Evolutionary conservation across 2,797 vertebrate genomes (phyloP).

Genomic region (Alfaro cultratus): DNA sequence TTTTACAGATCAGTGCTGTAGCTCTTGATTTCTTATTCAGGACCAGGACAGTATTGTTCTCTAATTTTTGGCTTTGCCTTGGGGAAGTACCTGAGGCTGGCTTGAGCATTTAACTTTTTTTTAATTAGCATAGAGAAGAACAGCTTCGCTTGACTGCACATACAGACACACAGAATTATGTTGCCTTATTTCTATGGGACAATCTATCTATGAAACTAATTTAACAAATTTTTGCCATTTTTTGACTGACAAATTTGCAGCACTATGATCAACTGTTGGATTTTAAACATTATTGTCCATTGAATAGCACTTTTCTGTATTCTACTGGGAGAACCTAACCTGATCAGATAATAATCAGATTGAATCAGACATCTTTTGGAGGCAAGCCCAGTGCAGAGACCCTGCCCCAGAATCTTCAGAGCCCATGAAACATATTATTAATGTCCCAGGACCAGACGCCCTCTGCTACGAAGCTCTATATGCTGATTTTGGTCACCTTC

Average conservation of each 20-base stretch:
- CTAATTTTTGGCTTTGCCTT: conserved; percentile 27
- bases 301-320: background rate
- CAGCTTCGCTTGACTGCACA: background rate
- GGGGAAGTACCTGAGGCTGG: conserved; percentile 7
- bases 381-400: background rate
- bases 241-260: background rate
- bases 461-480: too few species aligned
- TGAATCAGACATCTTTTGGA: background rate
- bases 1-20: conserved; percentile 16
- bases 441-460: too few species aligned
- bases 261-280: background rate
- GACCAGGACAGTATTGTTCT: conserved; percentile 8
- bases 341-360: background rate
- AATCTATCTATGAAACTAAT: background rate
- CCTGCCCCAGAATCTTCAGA: background rate
- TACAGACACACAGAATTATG: background rate
- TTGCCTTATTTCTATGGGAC: background rate
- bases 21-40: conserved; percentile 34
- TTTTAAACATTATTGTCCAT: background rate
- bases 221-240: background rate
- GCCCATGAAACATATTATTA: too few species aligned
- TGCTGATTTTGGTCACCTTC: background rate
- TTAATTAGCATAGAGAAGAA: background rate
- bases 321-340: background rate
- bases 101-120: conserved; percentile 6